These are phyloP conservation scores for Karalla daura DNA, from an alignment of 2,797 vertebrate genomes.

Conservation along the genomic window DNA sequence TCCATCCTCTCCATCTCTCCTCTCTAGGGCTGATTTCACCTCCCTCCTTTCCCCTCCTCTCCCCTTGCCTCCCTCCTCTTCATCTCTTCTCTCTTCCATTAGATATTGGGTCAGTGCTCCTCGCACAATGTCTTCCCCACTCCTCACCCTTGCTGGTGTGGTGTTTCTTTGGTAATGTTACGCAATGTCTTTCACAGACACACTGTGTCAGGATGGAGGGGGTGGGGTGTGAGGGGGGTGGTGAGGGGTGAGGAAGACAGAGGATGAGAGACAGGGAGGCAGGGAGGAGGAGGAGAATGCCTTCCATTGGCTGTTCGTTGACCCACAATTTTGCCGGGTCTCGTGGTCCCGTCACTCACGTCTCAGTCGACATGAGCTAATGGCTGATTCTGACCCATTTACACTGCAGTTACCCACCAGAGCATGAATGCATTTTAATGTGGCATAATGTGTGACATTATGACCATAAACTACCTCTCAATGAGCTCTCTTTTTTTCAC, in stretches of 20 bases:
- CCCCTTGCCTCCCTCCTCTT: slow-evolving; percentile 24
- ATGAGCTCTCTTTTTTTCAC: slow-evolving; percentile 1
- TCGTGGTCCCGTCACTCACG: slow-evolving; percentile 24
- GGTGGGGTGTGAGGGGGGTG: slow-evolving; percentile 2
- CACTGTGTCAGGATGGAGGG: slow-evolving; percentile 55
- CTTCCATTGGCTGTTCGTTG: slow-evolving; percentile 44
- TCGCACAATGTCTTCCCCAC: slow-evolving; percentile 8
- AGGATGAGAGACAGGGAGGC: slow-evolving; percentile 10
- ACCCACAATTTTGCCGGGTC: slow-evolving; percentile 44
- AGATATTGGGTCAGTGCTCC: slow-evolving; percentile 71
- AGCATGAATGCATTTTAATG: slow-evolving; percentile 26
- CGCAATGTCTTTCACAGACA: slow-evolving; percentile 65
- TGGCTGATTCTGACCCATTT: slow-evolving; percentile 53
- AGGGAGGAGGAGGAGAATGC: background rate
- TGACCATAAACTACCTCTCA: slow-evolving; percentile 3
- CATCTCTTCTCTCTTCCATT: slow-evolving; percentile 55
- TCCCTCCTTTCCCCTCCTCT: slow-evolving; percentile 14
- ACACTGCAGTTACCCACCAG: background rate
- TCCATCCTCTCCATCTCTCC: slow-evolving; percentile 7
- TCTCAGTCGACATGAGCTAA: slow-evolving; percentile 40
- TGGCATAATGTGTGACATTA: slow-evolving; percentile 12
- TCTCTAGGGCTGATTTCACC: slow-evolving; percentile 25
- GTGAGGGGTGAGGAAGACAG: background rate
- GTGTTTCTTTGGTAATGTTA: slow-evolving; percentile 76
- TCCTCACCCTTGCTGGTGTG: slow-evolving; percentile 37